Percentiles rank a stretch among this genome's conserved stretches.
Conservation (phyloP, 2,888 invertebrate genomes). For the Spialia ferax region DNA sequence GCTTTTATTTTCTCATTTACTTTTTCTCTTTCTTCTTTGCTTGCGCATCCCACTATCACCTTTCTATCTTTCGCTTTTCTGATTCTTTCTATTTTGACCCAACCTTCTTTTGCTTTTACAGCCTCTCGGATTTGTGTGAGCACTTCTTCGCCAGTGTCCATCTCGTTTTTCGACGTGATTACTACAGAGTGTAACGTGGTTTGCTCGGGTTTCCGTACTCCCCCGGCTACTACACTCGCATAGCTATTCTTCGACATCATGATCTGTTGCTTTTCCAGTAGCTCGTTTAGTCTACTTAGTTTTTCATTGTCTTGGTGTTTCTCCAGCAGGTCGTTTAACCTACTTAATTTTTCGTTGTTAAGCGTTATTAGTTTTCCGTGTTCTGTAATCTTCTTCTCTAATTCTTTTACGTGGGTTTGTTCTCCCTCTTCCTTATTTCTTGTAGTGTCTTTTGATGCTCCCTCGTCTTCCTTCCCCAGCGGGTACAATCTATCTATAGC, state of each 20-base stretch:
- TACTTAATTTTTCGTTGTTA: not conserved
- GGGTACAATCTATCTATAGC: slow-evolving; percentile 21
- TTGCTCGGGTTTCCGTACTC: not conserved
- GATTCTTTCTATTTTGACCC: not conserved
- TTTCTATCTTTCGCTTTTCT: slow-evolving; percentile 5
- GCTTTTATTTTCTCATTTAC: not conserved
- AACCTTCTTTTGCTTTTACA: slow-evolving; percentile 3
- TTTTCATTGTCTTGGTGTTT: slow-evolving; percentile 1
- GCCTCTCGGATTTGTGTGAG: not conserved
- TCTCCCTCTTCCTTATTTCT: too few relatives aligned
- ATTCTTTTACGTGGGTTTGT: too few relatives aligned
- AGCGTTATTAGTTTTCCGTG: not conserved
- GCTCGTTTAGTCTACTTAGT: not conserved
- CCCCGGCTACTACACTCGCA: not conserved
- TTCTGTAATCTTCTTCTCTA: not conserved
- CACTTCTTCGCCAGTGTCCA: slow-evolving; percentile 22
- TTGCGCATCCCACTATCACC: not conserved
- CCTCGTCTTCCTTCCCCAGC: slow-evolving; percentile 17
- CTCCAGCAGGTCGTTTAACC: not conserved
- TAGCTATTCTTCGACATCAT: not conserved
- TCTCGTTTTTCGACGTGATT: slow-evolving; percentile 12
- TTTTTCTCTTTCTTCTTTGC: not conserved
- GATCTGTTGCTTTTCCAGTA: not conserved
- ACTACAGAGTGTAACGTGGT: slow-evolving; percentile 12
- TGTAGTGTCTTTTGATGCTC: too few relatives aligned